Evolutionary conservation across 2,797 vertebrate species (phyloP).

Genomic region (Leptatherina wallacei): DNA sequence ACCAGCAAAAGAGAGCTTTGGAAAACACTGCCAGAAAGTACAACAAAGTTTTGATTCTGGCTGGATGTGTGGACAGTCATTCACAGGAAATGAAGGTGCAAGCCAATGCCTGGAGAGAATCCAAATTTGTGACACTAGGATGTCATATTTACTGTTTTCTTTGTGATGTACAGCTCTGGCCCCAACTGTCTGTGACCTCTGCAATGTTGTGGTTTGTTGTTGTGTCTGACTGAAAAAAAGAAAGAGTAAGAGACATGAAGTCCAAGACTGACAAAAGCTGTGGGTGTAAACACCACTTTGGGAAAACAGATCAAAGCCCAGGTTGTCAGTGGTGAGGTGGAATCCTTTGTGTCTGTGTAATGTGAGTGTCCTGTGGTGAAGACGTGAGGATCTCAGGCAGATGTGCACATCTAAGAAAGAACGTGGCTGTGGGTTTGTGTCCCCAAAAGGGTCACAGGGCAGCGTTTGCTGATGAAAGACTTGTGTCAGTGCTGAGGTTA

Average conservation of each 20-base stretch:
- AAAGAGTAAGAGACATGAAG: constrained; percentile 2
- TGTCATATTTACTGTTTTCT: constrained; percentile 38
- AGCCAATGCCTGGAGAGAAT: constrained; percentile 31
- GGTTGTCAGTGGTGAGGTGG: constrained; percentile 27
- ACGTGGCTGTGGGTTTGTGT: constrained; percentile 47
- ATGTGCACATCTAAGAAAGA: constrained; percentile 19
- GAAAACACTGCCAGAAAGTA: constrained; percentile 23
- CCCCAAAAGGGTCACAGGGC: constrained; percentile 58
- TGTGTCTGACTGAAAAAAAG: constrained; percentile 23
- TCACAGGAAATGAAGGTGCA: constrained; percentile 28
- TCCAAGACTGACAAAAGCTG: constrained; percentile 20
- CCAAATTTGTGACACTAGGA: constrained; percentile 42
- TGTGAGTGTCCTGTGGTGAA: constrained; percentile 42
- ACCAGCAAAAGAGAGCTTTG: constrained; percentile 7
- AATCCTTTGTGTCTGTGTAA: constrained; percentile 57
- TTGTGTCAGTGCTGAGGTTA: constrained; percentile 37
- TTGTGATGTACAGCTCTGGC: constrained; percentile 29
- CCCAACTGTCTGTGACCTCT: constrained; percentile 22
- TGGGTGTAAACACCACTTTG: constrained; percentile 29
- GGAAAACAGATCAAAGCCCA: constrained; percentile 52
- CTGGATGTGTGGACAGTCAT: not conserved
- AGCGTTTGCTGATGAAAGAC: constrained; percentile 59
- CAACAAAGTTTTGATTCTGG: constrained; percentile 37
- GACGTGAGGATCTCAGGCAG: constrained; percentile 39
- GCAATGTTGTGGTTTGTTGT: constrained; percentile 30